These are phyloP conservation scores for Heliconius hortense DNA, from an alignment of 2,888 invertebrate genomes.

Conservation along the genomic window DNA sequence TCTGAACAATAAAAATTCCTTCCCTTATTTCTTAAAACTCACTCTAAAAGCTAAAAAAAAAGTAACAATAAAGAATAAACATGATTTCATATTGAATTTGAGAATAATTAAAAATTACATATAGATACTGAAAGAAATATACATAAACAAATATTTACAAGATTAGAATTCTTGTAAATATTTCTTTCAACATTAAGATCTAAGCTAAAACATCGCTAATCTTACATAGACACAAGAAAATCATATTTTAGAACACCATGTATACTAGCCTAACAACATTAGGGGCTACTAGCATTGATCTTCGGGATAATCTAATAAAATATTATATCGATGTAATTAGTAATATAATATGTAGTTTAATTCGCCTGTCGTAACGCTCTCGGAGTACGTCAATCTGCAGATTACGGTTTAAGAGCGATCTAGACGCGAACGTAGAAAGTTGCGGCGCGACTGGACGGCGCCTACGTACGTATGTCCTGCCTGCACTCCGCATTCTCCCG, in stretches of 20 bases:
- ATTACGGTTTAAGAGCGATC: constrained; percentile 79
- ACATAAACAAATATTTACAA: too few species aligned
- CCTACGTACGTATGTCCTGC: constrained; percentile 63
- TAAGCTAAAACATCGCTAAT: too few species aligned
- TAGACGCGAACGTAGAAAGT: constrained; percentile 81
- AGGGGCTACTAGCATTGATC: background rate
- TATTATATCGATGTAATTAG: constrained; percentile 55
- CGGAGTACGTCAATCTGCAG: constrained; percentile 77
- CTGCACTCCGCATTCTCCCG: constrained; percentile 79
- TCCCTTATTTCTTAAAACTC: too few species aligned
- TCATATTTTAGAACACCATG: background rate
- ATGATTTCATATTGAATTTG: too few species aligned
- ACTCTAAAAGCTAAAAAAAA: too few species aligned
- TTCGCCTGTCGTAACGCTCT: constrained; percentile 76
- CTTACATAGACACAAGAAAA: background rate
- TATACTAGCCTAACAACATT: background rate
- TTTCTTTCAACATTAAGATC: too few species aligned
- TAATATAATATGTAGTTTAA: constrained; percentile 70
- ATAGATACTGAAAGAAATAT: too few species aligned
- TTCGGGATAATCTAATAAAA: constrained; percentile 28
- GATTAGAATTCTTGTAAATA: too few species aligned
- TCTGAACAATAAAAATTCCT: too few species aligned
- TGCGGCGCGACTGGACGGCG: constrained; percentile 79
- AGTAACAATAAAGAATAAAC: too few species aligned
- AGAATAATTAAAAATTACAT: too few species aligned